Base-by-base conservation (phyloP, 30 jellyfish, hydroid and myxozoan species). In the Turritopsis dohrnii region DNA sequence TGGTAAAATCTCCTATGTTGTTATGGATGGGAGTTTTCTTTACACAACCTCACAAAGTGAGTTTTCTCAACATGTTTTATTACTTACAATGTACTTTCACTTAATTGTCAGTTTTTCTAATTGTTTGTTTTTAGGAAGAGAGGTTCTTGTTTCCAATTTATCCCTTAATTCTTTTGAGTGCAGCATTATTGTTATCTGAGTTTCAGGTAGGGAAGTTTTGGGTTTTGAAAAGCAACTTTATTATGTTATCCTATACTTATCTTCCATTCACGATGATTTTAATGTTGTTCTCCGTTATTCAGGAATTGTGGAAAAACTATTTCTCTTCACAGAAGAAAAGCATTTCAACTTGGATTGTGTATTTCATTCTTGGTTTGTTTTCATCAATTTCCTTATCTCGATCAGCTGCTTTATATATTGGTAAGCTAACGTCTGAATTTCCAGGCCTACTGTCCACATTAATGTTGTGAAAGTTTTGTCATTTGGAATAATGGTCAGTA, bases 131-230 rank as follows among this genome's bases (percentile, higher is more conserved):
- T 52, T 80, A 94, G 99, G 99, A 94, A 75, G 99, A 94, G 76
- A 87, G 99, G 16, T 94, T 94, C 79, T 80, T 94, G 89, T 94
- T 94, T 79, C 99, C 99, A 31, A 96, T 94, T 79, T 94, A 94
- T 60, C 99, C 99, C 9, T 65, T 77, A 52, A 89, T 94, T 24
- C 79, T 96, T 72, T 53, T 89, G 65, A 93, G 95, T 71, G 99
- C 96, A 1, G 81, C 91, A 19, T 29, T 89, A 21, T 77, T 89
- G 28, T 74, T 94, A 21, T 85, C 99, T 17, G 54, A 31, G 28
- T 19, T 83, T 5, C 99, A 94, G 96, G 99, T 94, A 89, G 23
- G 85, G n/a, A 8, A 69, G 77, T n/a, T 69, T 69, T 27, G 8
- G 0, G 28, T 69, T 69, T 69, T 0, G 17, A 66, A 17, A 3